A percentile compares a stretch with the other conserved stretches of the same genome.
These are phyloP conservation scores for Coecobrya sp. DNA, from an alignment of 2,888 invertebrate species.

Conservation along the genomic window DNA sequence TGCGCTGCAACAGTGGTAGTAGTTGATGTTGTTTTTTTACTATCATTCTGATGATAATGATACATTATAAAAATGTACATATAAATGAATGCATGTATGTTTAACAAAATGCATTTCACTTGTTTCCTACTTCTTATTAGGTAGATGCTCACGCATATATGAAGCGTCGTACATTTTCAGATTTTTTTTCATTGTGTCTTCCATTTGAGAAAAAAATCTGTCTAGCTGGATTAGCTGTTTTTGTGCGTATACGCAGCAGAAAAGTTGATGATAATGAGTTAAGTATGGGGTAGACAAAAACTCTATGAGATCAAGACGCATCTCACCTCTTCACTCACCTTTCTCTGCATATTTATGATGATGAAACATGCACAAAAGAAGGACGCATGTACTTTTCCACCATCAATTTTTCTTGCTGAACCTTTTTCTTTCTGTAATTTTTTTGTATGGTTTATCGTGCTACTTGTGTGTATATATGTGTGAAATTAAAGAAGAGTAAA, in stretches of 20 bases:
- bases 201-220: slow-evolving; percentile 25
- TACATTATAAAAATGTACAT: slow-evolving; percentile 44
- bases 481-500: neutral
- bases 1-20: neutral
- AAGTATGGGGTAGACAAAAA: slow-evolving; percentile 64
- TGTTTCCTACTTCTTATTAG: too few relatives aligned
- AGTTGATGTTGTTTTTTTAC: too few relatives aligned
- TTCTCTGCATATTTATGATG: slow-evolving; percentile 39
- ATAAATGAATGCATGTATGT: slow-evolving; percentile 2
- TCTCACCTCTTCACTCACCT: slow-evolving; percentile 43
- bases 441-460: neutral
- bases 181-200: slow-evolving; percentile 56
- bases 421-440: neutral
- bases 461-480: neutral
- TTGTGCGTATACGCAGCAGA: slow-evolving; percentile 35
- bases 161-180: slow-evolving; percentile 52
- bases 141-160: neutral
- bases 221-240: slow-evolving; percentile 71
- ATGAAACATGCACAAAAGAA: slow-evolving; percentile 41
- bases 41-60: slow-evolving; percentile 47
- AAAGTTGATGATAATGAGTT: slow-evolving; percentile 70
- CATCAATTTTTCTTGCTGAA: neutral
- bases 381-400: slow-evolving; percentile 43
- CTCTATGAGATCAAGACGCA: slow-evolving; percentile 60
- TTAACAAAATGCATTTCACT: slow-evolving; percentile 23